These are phyloP conservation scores for Cryptosula pallasiana DNA, from an alignment of 2,888 invertebrate genomes.

Conservation along the genomic window DNA sequence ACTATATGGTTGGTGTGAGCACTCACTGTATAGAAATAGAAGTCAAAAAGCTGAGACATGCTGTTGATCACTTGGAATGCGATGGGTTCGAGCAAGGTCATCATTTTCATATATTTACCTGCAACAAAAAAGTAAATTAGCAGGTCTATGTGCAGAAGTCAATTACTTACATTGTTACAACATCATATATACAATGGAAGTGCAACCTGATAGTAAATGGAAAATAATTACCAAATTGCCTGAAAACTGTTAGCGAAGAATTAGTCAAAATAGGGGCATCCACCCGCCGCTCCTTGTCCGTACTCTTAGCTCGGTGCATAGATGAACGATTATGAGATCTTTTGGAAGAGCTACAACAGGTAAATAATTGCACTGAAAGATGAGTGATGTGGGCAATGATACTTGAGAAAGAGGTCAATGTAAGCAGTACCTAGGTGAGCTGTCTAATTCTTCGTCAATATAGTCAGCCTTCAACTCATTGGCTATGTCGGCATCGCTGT, in stretches of 20 bases:
- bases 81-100: constrained; percentile 78
- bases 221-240: constrained; percentile 61
- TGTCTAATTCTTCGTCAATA: constrained; percentile 61
- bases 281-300: not conserved
- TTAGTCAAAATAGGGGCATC: constrained; percentile 69
- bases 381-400: no score
- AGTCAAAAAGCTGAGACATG: constrained; percentile 88
- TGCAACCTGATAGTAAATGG: no score
- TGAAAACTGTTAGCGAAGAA: constrained; percentile 79
- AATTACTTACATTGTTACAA: no score
- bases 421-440: no score
- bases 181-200: no score
- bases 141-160: no score
- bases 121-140: constrained; percentile 29
- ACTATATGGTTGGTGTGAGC: constrained; percentile 37
- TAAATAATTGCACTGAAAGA: not conserved
- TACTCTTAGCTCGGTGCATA: not conserved
- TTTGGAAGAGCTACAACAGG: not conserved
- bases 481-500: constrained; percentile 54
- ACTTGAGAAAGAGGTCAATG: no score
- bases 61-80: constrained; percentile 83
- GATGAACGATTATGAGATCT: not conserved
- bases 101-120: constrained; percentile 85
- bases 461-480: constrained; percentile 70
- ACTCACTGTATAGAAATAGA: constrained; percentile 75